These are phyloP conservation scores for Odontamblyopus lacepedii DNA, from an alignment of 2,797 vertebrate genomes.

Conservation along the genomic window DNA sequence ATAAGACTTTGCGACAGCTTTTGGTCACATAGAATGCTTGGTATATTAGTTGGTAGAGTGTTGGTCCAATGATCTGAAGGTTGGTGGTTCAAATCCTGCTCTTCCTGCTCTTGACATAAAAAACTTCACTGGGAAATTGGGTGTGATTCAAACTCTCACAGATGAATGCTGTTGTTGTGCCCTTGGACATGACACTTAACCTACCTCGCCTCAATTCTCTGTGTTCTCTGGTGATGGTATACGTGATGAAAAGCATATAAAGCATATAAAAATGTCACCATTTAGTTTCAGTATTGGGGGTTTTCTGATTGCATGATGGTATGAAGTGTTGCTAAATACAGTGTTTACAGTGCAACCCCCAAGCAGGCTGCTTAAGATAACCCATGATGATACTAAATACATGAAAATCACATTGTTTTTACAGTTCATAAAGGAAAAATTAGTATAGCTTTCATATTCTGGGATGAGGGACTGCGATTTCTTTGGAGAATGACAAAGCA, in stretches of 20 bases:
- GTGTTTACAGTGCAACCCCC: neutral
- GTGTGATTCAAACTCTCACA: too few relatives aligned
- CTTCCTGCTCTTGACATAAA: too few relatives aligned
- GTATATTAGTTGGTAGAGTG: too few relatives aligned
- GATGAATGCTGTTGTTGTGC: too few relatives aligned
- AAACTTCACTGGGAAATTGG: too few relatives aligned
- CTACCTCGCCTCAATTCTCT: too few relatives aligned
- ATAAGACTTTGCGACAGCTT: neutral
- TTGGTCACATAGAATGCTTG: neutral
- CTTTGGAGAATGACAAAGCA: conserved; percentile 21
- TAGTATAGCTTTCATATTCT: conserved; percentile 8
- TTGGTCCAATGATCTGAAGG: too few relatives aligned
- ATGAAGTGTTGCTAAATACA: neutral
- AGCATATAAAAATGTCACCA: too few relatives aligned
- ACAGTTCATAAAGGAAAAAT: neutral
- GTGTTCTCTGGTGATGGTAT: too few relatives aligned
- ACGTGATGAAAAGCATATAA: too few relatives aligned
- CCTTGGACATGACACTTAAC: too few relatives aligned
- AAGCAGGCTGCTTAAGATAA: neutral
- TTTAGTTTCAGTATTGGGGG: neutral
- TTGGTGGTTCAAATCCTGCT: too few relatives aligned
- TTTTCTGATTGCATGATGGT: neutral
- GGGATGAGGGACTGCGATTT: conserved; percentile 12
- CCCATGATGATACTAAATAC: conserved; percentile 18
- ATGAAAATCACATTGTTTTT: conserved; percentile 22